Base-by-base conservation (phyloP, 2,113 vertebrate species). In the Collichthys lucidus region DNA sequence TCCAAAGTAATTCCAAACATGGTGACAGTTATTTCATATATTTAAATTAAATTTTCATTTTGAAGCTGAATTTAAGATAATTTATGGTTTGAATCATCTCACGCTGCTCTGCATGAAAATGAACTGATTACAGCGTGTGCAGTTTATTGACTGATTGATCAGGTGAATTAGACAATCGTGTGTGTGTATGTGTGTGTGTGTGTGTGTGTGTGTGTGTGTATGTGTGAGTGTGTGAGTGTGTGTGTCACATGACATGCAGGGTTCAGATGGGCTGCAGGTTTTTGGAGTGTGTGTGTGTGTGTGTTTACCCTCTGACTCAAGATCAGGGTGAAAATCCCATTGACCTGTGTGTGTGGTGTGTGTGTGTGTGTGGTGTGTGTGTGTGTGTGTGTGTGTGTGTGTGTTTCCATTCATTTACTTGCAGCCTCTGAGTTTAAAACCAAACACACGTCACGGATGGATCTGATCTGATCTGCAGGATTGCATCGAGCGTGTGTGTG, bases 351-450 rank as follows among this genome's bases (percentile, higher is more conserved):
- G 73, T 42, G 70, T 50, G 44, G 61, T 60, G 61, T 22, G 60
- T n/a, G 53, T 71, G 72, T 47, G 69, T 49, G 42, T 55, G 66
- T 61, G 62, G 24, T 26, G 24, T 26, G 24, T 26, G 24, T 26
- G 24, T 26, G 24, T 26, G 24, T 26, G 24, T 26, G 24, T 26
- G 24, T 26, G 24, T 26, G 26, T 26, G 26, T 26, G 26, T 26
- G 26, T 22, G 60, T n/a, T 46, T 74, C 84, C 83, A 84, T 88
- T 75, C 4, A 86, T 86, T 84, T 86, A 86, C 71, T 70, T 90
- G 73, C 76, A 80, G 50, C 72, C 60, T 71, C 62, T 9, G 59
- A 70, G 57, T 81, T 88, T 80, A 57, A 62, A 78, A 15, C 26
- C 52, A 71, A 61, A 75, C 69, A 63, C 2, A 16, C 42, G 86